Conservation (phyloP, 2,113 vertebrate genomes). For the Trogon surrucura region DNA sequence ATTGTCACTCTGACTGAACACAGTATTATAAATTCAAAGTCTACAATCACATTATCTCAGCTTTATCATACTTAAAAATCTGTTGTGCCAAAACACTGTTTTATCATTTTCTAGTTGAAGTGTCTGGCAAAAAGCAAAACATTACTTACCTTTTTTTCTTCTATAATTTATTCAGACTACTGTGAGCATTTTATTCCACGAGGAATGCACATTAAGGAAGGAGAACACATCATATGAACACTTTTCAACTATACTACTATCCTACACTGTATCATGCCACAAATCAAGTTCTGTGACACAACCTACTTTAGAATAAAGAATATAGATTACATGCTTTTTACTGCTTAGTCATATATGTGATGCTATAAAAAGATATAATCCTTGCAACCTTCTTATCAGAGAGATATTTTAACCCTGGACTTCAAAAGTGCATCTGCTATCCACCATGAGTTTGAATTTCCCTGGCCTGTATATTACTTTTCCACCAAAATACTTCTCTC, state of each 20-base stretch:
- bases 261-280: background rate
- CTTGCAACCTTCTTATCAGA: slow-evolving; percentile 26
- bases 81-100: background rate
- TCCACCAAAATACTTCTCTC: background rate
- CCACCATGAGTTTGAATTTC: background rate
- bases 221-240: background rate
- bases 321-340: background rate
- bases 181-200: background rate
- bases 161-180: background rate
- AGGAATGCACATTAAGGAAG: background rate
- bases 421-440: background rate
- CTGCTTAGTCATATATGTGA: slow-evolving; percentile 22
- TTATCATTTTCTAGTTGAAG: background rate
- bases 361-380: slow-evolving; percentile 29
- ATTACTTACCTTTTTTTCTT: background rate
- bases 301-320: background rate
- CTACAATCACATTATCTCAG: background rate
- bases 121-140: background rate
- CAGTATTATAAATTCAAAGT: background rate
- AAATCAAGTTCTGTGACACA: background rate
- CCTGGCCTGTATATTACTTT: background rate
- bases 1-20: background rate
- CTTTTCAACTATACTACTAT: background rate
- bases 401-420: background rate
- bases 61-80: background rate